phyloP scores from a whole-genome alignment of 1,140 invertebrate genomes.

The Rhopalosiphum padi region DNA sequence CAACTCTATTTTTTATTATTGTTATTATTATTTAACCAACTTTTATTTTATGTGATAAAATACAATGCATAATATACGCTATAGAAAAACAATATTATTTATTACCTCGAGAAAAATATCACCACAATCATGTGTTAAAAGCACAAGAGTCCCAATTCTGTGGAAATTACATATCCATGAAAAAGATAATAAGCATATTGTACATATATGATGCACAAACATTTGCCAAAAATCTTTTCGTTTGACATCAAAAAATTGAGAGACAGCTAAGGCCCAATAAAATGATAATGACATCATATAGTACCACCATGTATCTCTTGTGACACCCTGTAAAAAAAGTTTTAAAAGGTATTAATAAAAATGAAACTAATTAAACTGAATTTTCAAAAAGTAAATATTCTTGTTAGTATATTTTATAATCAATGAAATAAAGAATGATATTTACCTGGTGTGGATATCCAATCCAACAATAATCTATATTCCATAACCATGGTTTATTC shows the following conservation, averaged over 20 bases:
- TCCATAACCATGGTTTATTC: conserved; percentile 95
- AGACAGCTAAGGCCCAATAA: conserved; percentile 93
- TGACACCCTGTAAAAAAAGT: conserved; percentile 69
- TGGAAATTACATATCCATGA: conserved; percentile 95
- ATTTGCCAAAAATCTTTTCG: conserved; percentile 98
- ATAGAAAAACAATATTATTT: conserved; percentile 28
- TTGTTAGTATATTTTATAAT: neutral
- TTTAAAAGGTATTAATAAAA: conserved; percentile 5
- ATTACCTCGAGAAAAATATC: conserved; percentile 93
- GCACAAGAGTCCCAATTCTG: conserved; percentile 88
- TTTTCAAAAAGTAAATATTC: neutral
- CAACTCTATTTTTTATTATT: neutral
- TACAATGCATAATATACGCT: neutral
- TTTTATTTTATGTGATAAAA: conserved; percentile 3
- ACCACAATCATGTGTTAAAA: conserved; percentile 92
- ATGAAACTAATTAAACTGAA: neutral
- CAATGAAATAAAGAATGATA: neutral
- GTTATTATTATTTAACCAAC: neutral
- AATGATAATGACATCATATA: conserved; percentile 95
- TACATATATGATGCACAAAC: conserved; percentile 96
- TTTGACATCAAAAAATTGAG: conserved; percentile 92
- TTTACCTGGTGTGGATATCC: conserved; percentile 74
- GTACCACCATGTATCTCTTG: conserved; percentile 88
- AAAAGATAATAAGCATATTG: conserved; percentile 86
- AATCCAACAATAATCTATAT: conserved; percentile 90